Evolutionary conservation across 2,113 vertebrate genomes (phyloP), one percentile per base, ranked within the genome.

Genomic region (Cyprinodon tularosa): DNA sequence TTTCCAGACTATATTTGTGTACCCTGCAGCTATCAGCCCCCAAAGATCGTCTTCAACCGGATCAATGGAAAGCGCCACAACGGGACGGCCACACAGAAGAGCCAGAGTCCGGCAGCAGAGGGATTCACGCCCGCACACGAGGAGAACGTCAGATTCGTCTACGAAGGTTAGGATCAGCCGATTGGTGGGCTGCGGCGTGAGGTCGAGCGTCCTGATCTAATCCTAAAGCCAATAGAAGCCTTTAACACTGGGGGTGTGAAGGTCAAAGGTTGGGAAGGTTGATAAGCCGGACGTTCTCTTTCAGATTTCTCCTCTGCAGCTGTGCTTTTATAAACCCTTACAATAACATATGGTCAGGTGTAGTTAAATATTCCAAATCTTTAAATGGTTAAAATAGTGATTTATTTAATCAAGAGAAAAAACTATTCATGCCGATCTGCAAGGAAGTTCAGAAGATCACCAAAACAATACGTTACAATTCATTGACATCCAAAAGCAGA

Each of bases 71-170:
- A 96, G 84, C 93, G 95, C 76, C 94, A 94, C 3, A 94, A 90
- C 3, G 70, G 93, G 29, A 86, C 94, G 0, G 89, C 84, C 37
- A 78, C 82, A 3, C 94, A 92, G 17, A 95, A 93, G 79, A n/a
- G 85, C 3, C 82, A 86, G 0, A 89, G 89, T 61, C 86, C 93
- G 0, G 92, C 94, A 1, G 97, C 94, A 2, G 97, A 98, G 84
- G 93, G 93, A 57, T 98, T 97, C 92, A 98, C 96, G 0, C 85
- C 94, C 40, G 97, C 96, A 4, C 98, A 99, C 0, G 96, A 99
- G 85, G 98, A 99, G 88, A 99, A 99, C 0, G 97, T 99, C 83
- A 93, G 95, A 69, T 99, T 99, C 68, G 87, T 99, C 38, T 95
- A 95, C 4, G 95, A 97, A 96, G 96, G 98, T 98, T 92, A 94